A percentile compares a stretch with the other conserved stretches of the same genome.
phyloP scores from a whole-genome alignment of 2,797 vertebrate species.

The Chelonia mydas region DNA sequence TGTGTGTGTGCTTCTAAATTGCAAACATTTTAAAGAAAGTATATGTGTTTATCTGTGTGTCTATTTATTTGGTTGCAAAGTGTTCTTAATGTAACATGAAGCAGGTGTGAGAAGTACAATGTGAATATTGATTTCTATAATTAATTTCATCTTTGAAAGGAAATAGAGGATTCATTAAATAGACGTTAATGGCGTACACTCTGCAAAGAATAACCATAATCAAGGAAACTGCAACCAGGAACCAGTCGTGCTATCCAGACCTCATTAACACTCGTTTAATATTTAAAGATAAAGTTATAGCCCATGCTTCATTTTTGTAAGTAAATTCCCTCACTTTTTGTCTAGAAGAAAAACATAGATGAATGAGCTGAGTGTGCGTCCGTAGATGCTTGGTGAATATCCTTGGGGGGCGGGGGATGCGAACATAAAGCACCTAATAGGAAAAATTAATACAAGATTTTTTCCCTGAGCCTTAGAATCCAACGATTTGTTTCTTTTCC shows the following conservation, averaged over 20 bases:
- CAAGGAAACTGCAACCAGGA: neutral
- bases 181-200: neutral
- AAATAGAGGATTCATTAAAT: conserved; percentile 41
- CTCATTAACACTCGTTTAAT: neutral
- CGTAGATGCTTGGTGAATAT: neutral
- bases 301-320: neutral
- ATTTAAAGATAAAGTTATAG: neutral
- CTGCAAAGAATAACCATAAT: neutral
- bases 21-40: neutral
- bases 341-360: neutral
- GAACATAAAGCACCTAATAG: neutral
- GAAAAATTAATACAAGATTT: neutral
- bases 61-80: neutral
- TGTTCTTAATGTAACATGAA: neutral
- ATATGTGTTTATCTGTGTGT: neutral
- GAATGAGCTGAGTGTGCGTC: neutral
- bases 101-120: no score
- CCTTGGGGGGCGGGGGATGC: neutral
- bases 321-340: neutral
- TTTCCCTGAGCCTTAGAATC: neutral
- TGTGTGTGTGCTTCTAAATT: neutral
- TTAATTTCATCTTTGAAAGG: neutral
- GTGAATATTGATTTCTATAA: no score
- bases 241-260: neutral
- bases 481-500: conserved; percentile 29